Evolutionary conservation across 2,888 invertebrate species (phyloP), one percentile per base, ranked within the genome.

Genomic region (Drosophila fulvimacula): DNA sequence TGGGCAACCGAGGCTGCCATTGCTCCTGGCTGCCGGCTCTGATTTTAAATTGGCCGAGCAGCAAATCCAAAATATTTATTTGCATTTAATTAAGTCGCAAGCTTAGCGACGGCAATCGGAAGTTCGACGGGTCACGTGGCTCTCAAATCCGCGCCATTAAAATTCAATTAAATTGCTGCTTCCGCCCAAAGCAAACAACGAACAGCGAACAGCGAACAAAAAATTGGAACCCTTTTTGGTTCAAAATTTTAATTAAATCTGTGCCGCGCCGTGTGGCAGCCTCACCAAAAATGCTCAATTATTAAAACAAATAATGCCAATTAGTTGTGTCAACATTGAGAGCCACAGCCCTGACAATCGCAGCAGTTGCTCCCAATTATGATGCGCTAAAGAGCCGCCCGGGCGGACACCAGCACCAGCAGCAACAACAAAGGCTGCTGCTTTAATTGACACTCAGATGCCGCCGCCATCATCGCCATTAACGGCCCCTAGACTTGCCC

Each of bases 261-360:
- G 75, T 81, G 82, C 75, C 69, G 46, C 61, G 49, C 67, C 36
- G 57, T 46, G 44, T 15, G 70, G 52, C 63, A 52, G 67, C 42
- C 58, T 66, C 79, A 61, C 73, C 76, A 69, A 81, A 86, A 91
- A 91, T 79, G 90, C 90, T 90, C 90, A 91, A 90, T 91, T 91
- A 90, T 81, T 90, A 91, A 89, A 91, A 89, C 91, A 91, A 91
- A 91, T 91, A 91, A 91, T 90, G 82, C 84, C 91, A 91, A 91
- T 91, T 91, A 91, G 91, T 82, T 90, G 88, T 90, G 91, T 91
- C 91, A 91, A 91, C 91, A 90, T 65, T 61, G 51, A 69, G 67
- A 42, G 70, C 63, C 46, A 32, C 66, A 64, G 19, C 65, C 59
- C 66, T 44, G 69, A 56, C 69, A 70, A n/a, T 19, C 44, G 27